A percentile compares a stretch with the other conserved stretches of the same genome.
These are phyloP conservation scores for Magallana angulata DNA, from an alignment of 1,140 invertebrate genomes.

Conservation along the genomic window DNA sequence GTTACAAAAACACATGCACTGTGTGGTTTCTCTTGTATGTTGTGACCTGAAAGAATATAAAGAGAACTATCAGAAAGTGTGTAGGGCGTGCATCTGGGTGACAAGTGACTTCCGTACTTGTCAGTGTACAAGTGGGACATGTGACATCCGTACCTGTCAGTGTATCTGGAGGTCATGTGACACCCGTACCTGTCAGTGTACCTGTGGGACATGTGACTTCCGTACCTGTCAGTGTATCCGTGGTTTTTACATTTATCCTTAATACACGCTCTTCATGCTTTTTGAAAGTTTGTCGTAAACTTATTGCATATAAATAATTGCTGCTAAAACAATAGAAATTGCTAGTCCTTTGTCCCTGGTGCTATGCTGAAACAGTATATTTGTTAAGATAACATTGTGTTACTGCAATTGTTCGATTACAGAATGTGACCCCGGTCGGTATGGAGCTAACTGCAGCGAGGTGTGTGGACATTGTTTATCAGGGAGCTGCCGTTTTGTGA, in stretches of 20 bases:
- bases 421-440: slow-evolving; percentile 59
- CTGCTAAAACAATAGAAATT: no score
- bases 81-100: slow-evolving; percentile 42
- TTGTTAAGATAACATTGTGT: no score
- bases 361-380: no score
- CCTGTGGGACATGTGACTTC: no score
- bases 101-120: neutral
- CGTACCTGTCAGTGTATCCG: no score
- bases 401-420: neutral
- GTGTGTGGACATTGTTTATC: slow-evolving; percentile 59
- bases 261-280: no score
- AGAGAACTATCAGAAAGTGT: slow-evolving; percentile 36
- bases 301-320: no score
- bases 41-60: slow-evolving; percentile 53
- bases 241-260: no score
- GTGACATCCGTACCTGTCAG: slow-evolving; percentile 33
- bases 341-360: no score
- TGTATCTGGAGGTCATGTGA: slow-evolving; percentile 1
- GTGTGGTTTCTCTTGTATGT: slow-evolving; percentile 39
- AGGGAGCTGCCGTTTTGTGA: slow-evolving; percentile 60
- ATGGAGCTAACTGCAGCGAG: slow-evolving; percentile 59
- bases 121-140: neutral
- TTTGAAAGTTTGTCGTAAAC: neutral
- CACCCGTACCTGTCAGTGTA: no score
- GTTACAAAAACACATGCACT: no score